Evolutionary conservation across 2,797 vertebrate species (phyloP), one percentile per base, ranked within the genome.

Genomic region (Babyrousa celebensis): DNA sequence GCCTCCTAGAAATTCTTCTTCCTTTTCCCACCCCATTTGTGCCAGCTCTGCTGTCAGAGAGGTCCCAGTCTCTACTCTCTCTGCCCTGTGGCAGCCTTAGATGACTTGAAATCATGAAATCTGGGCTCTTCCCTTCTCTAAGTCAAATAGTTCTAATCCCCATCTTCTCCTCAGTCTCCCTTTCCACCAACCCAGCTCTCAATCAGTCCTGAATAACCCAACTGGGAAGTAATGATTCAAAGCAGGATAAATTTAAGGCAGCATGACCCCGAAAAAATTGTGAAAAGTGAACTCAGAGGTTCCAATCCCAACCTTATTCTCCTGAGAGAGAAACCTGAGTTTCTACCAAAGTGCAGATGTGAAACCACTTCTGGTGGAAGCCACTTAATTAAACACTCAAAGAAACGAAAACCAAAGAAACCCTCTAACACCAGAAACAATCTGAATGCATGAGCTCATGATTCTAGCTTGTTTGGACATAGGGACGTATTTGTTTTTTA

Each of bases 391-490:
- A 91, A 95, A 92, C 52, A 75, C 65, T 29, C 25, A 2, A 94
- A 85, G 65, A 43, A 80, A 23, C 29, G 18, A 80, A 80, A 95
- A 11, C 36, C 9, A 18, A 43, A 52, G 52, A 79, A 87, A 10
- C 23, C 7, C 40, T 92, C 32, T 85, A 70, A 92, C 18, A n/a
- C 40, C 43, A 67, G 80, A 80, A 92, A 74, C 27, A 65, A 91
- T 52, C 56, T 18, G 43, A 91, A 43, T 85, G 67, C 71, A 63
- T 87, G 75, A 75, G 25, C 12, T 92, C 29, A 86, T 77, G 79
- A 54, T 80, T 93, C 80, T 58, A 87, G 29, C 40, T 96, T 94
- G 56, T 94, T 58, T 83, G 92, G 78, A 92, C 48, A 86, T 10
- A 48, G 23, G 20, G 27, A 84, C 23, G 70, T 23, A 5, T 82